phyloP scores from a whole-genome alignment of 1,140 invertebrate species.

The Zaprionus ghesquierei region DNA sequence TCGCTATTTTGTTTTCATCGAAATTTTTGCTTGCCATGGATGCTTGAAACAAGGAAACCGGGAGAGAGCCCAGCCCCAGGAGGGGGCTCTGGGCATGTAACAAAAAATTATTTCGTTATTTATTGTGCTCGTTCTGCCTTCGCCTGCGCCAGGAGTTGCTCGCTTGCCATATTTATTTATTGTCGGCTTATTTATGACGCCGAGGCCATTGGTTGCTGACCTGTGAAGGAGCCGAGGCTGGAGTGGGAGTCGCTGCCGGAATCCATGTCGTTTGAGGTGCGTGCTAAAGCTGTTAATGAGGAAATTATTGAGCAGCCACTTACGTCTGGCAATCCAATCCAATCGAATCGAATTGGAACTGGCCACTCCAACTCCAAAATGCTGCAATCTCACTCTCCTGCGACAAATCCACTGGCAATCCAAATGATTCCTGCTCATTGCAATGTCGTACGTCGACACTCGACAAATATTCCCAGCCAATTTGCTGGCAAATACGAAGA shows the following conservation, averaged over 20 bases:
- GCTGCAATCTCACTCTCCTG: neutral
- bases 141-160: conserved; percentile 9
- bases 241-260: neutral
- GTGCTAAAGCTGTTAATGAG: conserved; percentile 64
- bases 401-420: conserved; percentile 49
- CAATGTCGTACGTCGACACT: neutral
- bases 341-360: conserved; percentile 21
- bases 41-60: neutral
- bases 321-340: conserved; percentile 13
- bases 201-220: conserved; percentile 26
- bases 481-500: conserved; percentile 52
- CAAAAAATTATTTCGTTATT: conserved; percentile 64
- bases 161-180: conserved; percentile 59
- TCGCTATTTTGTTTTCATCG: conserved; percentile 36
- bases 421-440: neutral
- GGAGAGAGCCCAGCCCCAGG: neutral
- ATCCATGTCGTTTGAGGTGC: conserved; percentile 9
- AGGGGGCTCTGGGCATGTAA: conserved; percentile 3
- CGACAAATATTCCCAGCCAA: conserved; percentile 52
- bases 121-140: conserved; percentile 33
- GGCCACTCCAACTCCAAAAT: conserved; percentile 3
- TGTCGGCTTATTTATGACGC: conserved; percentile 57
- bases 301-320: conserved; percentile 50
- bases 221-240: conserved; percentile 10
- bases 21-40: conserved; percentile 23